These are phyloP conservation scores for Sebastes cheni DNA, from an alignment of 2,797 vertebrate genomes.

Conservation along the genomic window DNA sequence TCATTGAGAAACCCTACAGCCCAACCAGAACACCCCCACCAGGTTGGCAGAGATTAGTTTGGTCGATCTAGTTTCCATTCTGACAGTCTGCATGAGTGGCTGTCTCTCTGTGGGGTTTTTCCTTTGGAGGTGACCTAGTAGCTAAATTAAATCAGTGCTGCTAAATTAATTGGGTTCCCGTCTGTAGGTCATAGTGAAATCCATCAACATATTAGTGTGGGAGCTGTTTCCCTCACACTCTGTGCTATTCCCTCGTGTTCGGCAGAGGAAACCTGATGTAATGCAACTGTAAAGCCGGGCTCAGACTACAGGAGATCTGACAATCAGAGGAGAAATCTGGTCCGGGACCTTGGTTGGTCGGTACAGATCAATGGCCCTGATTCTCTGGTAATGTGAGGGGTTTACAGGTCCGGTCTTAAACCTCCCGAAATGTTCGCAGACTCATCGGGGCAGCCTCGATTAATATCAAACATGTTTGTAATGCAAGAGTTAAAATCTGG, in stretches of 20 bases:
- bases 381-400: neutral
- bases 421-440: neutral
- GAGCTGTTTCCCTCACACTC: constrained; percentile 14
- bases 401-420: neutral
- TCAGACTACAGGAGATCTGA: neutral
- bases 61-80: neutral
- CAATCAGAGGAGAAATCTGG: neutral
- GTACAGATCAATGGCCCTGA: no score
- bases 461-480: neutral
- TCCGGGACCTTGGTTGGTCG: neutral
- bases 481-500: neutral
- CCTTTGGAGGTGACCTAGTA: constrained; percentile 34
- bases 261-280: constrained; percentile 29
- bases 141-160: constrained; percentile 42
- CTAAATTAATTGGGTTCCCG: constrained; percentile 45
- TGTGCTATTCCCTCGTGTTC: constrained; percentile 17
- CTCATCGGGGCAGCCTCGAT: neutral
- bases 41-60: constrained; percentile 79
- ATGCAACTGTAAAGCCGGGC: constrained; percentile 1
- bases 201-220: constrained; percentile 43
- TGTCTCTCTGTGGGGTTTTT: neutral
- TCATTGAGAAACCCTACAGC: constrained; percentile 76
- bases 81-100: neutral
- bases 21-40: constrained; percentile 75
- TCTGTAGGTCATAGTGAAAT: constrained; percentile 45